A percentile compares a stretch with the other conserved stretches of the same genome.
Evolutionary conservation across 2,888 invertebrate genomes (phyloP).

Genomic region (Prosapia bicincta): DNA sequence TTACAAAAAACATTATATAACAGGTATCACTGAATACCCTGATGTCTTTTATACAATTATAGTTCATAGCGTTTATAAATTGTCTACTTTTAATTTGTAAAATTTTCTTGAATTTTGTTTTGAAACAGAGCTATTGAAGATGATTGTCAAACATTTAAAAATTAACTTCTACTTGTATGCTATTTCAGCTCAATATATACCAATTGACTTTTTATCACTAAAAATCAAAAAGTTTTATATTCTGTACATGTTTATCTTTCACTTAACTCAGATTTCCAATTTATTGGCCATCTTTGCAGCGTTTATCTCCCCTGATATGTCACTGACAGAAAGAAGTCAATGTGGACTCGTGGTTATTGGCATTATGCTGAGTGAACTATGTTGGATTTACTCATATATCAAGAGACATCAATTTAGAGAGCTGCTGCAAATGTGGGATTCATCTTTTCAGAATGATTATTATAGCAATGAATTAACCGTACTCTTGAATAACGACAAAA

Average conservation of each 20-base stretch:
- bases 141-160: no score
- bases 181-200: no score
- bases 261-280: neutral
- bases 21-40: no score
- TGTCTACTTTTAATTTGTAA: no score
- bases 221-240: neutral
- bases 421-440: neutral
- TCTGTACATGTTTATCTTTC: neutral
- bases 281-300: neutral
- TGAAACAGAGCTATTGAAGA: no score
- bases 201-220: no score
- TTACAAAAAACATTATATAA: no score
- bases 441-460: neutral
- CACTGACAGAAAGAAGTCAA: neutral
- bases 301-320: neutral
- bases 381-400: neutral
- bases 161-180: no score
- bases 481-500: neutral
- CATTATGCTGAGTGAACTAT: neutral
- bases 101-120: no score
- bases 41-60: no score
- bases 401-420: neutral
- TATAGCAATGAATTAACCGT: neutral
- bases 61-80: no score
- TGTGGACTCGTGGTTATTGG: neutral